These are phyloP conservation scores for Drosophila pruinosa DNA, from an alignment of 1,140 invertebrate genomes.

Conservation along the genomic window DNA sequence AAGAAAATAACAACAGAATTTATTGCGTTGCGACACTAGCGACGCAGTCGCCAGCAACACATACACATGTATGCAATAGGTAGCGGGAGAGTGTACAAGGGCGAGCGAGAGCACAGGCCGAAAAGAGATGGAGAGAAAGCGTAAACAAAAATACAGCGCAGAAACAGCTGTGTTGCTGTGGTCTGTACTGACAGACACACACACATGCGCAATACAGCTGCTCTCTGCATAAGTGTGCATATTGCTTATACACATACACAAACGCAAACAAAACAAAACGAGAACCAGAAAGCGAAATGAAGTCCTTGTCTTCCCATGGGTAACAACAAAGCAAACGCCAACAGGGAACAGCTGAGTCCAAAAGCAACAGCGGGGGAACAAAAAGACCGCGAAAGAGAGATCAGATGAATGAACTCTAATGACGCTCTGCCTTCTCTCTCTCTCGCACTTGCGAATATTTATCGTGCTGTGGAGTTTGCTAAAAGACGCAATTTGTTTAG, in stretches of 20 bases:
- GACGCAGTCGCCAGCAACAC: not conserved
- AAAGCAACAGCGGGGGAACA: conserved; percentile 12
- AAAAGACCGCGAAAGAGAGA: conserved; percentile 21
- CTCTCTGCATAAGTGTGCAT: conserved; percentile 10
- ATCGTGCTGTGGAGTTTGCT: conserved; percentile 45
- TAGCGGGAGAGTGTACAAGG: conserved; percentile 11
- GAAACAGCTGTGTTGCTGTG: conserved; percentile 50
- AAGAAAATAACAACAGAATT: conserved; percentile 59
- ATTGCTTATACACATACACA: not conserved
- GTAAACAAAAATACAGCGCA: conserved; percentile 62
- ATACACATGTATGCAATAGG: not conserved
- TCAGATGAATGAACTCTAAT: conserved; percentile 48
- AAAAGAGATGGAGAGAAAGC: conserved; percentile 16
- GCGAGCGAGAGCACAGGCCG: conserved; percentile 4
- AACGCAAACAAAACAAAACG: conserved; percentile 43
- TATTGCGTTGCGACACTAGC: conserved; percentile 61
- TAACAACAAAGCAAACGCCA: not conserved
- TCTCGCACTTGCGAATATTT: conserved; percentile 28
- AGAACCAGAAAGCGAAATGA: conserved; percentile 36
- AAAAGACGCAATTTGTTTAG: conserved; percentile 66
- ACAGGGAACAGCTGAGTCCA: conserved; percentile 57
- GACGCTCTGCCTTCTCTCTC: conserved; percentile 3
- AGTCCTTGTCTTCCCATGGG: conserved; percentile 34
- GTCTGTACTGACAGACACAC: too few relatives aligned
- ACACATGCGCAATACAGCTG: conserved; percentile 61